A percentile compares a stretch with the other conserved stretches of the same genome.
phyloP scores from a whole-genome alignment of 2,113 vertebrate genomes.

The Trichomycterus rosablanca region DNA sequence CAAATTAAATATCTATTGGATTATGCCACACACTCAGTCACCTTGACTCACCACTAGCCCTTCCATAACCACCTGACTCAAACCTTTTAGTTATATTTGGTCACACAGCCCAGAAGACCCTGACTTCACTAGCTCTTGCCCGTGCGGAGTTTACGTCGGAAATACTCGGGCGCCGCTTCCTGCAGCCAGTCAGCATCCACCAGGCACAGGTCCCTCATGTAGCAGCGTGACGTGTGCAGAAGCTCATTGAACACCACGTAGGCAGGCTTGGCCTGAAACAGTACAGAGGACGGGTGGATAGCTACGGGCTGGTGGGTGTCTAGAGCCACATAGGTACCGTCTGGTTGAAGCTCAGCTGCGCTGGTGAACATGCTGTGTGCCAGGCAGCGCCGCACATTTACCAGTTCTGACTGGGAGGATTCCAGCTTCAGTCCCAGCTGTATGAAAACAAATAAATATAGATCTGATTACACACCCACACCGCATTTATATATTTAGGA shows the following conservation, averaged over 20 bases:
- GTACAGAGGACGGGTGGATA: constrained; percentile 91
- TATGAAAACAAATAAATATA: background rate
- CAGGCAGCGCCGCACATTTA: constrained; percentile 81
- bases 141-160: constrained; percentile 74
- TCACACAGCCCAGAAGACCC: background rate
- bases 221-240: constrained; percentile 86
- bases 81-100: background rate
- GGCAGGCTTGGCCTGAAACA: constrained; percentile 86
- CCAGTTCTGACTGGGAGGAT: constrained; percentile 73
- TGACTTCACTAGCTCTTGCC: constrained; percentile 58
- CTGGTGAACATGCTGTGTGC: constrained; percentile 89
- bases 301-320: constrained; percentile 80
- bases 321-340: constrained; percentile 80
- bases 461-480: no score
- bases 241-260: constrained; percentile 86
- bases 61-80: no score
- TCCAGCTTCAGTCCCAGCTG: constrained; percentile 82
- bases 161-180: constrained; percentile 83
- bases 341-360: constrained; percentile 82
- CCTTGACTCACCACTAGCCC: no score
- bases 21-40: no score
- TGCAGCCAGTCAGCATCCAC: constrained; percentile 88
- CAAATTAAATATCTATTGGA: no score
- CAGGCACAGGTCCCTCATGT: constrained; percentile 90
- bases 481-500: no score